Evolutionary conservation across 2,888 invertebrate species (phyloP), one percentile per base, ranked within the genome.

Genomic region (Labia minor): DNA sequence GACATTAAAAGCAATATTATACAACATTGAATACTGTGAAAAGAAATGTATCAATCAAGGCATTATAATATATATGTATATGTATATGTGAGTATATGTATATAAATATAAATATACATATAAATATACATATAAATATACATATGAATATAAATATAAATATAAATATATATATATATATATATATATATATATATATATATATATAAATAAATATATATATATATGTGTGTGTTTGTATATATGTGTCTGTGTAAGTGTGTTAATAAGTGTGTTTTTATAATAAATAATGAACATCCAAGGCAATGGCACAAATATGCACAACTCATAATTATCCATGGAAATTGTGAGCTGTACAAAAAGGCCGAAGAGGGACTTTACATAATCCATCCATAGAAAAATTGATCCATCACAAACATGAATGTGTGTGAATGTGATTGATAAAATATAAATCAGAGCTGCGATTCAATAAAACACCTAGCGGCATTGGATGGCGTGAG

Each of bases 1-100:
- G 49, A 49, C 49, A 49, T 49, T 49, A 49, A 49, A 49, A 49
- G 49, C 49, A 49, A 49, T 49, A 49, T 49, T 49, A 49, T 49
- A 49, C 49, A 49, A 49, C 49, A 49, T 49, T 49, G 49, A 49
- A 49, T 49, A 49, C 49, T 49, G 49, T 49, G 49, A 49, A 49
- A 49, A 49, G 49, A 49, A 49, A 49, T 49, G 49, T 49, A 10
- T 49, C 14, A 11, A 49, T 49, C 49, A 49, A 49, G 49, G 49
- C 49, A 49, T 8, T 49, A 16, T 49, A 49, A 49, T 49, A n/a
- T 49, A 49, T 49, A 49, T 49, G 14, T 49, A 49, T n/a, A 49
- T 49, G 14, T 49, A 49, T 49, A 49, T 49, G 3, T 49, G 14
- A 8, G n/a, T 16, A n/a, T 49, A 49, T 49, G 14, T 49, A 49